phyloP scores from a whole-genome alignment of 2,113 vertebrate species.

The Quiscalus mexicanus region DNA sequence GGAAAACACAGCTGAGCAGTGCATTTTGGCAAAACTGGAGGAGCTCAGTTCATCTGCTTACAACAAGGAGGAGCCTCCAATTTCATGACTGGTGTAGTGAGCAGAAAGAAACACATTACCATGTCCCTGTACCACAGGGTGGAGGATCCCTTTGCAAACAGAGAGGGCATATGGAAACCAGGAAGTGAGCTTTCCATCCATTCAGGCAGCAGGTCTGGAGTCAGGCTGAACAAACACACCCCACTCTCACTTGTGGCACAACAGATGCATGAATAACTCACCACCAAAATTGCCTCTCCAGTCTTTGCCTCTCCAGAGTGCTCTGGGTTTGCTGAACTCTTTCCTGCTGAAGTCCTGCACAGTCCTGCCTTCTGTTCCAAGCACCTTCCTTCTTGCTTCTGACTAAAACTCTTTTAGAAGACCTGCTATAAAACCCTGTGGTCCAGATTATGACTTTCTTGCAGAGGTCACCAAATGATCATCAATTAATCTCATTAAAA shows the following conservation, averaged over 20 bases:
- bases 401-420: neutral
- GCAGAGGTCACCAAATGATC: neutral
- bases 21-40: neutral
- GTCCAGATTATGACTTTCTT: neutral
- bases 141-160: slow-evolving; percentile 12
- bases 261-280: neutral
- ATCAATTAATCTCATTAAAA: neutral
- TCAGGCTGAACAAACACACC: slow-evolving; percentile 39
- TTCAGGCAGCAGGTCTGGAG: neutral
- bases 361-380: neutral
- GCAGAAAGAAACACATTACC: neutral
- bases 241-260: neutral
- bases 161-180: neutral
- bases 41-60: neutral
- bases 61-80: neutral
- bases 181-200: slow-evolving; percentile 11
- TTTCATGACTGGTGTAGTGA: neutral
- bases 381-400: neutral
- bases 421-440: neutral
- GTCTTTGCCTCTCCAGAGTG: neutral
- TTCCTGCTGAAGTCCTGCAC: neutral
- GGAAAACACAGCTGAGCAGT: neutral
- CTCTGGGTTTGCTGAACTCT: neutral
- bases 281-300: neutral
- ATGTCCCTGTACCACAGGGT: neutral